Evolutionary conservation across 2,113 vertebrate genomes (phyloP).

Genomic region (Aegotheles bennettii): DNA sequence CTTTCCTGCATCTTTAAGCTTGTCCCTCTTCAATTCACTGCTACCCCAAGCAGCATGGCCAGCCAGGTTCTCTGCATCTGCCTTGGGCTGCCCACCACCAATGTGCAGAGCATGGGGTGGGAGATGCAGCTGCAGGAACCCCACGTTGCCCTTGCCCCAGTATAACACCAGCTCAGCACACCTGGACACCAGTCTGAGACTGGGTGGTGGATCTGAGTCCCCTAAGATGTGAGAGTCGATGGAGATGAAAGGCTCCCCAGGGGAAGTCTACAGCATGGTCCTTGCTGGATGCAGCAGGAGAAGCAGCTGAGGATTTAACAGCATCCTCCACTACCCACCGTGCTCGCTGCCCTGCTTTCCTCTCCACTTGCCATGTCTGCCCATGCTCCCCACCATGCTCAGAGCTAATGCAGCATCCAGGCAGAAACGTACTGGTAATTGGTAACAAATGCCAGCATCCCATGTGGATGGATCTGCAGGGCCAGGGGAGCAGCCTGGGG

Average conservation of each 20-base stretch:
- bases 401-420: background rate
- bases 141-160: background rate
- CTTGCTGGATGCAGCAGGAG: background rate
- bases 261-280: background rate
- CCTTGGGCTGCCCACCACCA: background rate
- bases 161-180: background rate
- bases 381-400: background rate
- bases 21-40: background rate
- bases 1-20: fast-evolving
- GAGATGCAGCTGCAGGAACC: background rate
- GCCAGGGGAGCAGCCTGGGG: fast-evolving
- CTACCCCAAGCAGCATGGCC: background rate
- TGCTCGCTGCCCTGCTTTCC: background rate
- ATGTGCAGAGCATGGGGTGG: fast-evolving
- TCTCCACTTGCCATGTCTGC: background rate
- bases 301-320: background rate
- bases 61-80: background rate
- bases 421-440: fast-evolving
- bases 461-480: background rate
- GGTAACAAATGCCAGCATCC: background rate
- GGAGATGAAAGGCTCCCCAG: background rate
- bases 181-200: background rate
- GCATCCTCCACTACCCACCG: fast-evolving
- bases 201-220: background rate
- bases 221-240: fast-evolving